phyloP scores from a whole-genome alignment of 2,888 invertebrate genomes.

The Amblyjoppa fuscipennis region DNA sequence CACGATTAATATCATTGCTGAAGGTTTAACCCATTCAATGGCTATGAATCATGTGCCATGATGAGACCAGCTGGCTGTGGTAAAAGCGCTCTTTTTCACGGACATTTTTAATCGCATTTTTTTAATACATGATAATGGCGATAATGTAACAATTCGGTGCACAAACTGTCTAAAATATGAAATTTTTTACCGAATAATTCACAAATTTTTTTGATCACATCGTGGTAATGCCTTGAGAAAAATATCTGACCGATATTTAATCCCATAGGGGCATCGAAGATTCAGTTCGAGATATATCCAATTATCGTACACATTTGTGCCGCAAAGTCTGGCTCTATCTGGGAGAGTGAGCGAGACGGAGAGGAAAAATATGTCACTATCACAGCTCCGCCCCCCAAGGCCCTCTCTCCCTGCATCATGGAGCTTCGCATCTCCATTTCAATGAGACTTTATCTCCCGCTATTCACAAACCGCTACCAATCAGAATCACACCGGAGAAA shows the following conservation, averaged over 20 bases:
- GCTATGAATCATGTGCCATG: not conserved
- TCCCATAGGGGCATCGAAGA: constrained; percentile 46
- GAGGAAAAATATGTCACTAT: constrained; percentile 79
- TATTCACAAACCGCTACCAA: constrained; percentile 14
- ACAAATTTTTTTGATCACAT: not conserved
- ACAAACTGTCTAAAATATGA: not conserved
- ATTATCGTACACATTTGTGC: constrained; percentile 71
- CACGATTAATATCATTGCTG: not conserved
- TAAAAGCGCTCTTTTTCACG: not conserved
- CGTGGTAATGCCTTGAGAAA: not conserved
- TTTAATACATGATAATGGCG: not conserved
- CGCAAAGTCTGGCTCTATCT: constrained; percentile 74
- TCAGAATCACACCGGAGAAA: not conserved
- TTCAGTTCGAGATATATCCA: constrained; percentile 65
- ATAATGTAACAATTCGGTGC: not conserved
- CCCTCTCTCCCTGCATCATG: constrained; percentile 72
- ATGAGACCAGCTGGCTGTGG: not conserved
- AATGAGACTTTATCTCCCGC: constrained; percentile 77
- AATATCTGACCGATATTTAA: constrained; percentile 22
- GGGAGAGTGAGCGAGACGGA: constrained; percentile 35
- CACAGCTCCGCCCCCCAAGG: constrained; percentile 84
- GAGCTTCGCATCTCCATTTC: constrained; percentile 74
- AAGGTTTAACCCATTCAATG: not conserved
- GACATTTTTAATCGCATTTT: not conserved
- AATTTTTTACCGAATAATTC: not conserved